Base-by-base conservation (phyloP, 2,797 vertebrate species). In the Bovichtus diacanthus region DNA sequence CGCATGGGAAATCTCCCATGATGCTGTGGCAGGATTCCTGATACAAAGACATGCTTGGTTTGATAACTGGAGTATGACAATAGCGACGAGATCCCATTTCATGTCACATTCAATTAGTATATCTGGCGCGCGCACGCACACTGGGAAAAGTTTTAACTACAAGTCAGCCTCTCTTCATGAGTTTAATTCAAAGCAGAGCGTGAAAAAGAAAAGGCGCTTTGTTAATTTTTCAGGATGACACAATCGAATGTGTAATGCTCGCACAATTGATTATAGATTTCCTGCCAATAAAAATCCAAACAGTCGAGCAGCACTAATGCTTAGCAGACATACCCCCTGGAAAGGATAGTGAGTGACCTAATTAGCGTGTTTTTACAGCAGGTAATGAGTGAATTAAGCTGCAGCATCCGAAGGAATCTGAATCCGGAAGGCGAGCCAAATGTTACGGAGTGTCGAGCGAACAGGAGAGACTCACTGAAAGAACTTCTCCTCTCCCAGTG, bases 1-100 rank as follows among this genome's bases (percentile, higher is more conserved):
- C 0, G 87, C 95, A 0, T 74, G 76, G 0, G 90, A 90, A 83
- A 99, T 97, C 86, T 97, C 94, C 97, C 97, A 99, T 83, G 95
- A 97, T 94, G 96, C 92, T 74, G 92, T 95, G 59, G 93, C 94
- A 3, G 93, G 96, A 27, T 76, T 91, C 90, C 98, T 99, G 70
- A 7, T 19, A 81, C 49, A 91, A 82, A 87, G 66, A 90, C 60
- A 88, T 3, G 6, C 41, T 82, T 73, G 81, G 69, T 81, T 81
- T 1, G 8, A 60, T 68, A 46, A 63, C 61, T 79, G 43, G 44
- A 70, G 61, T 27, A 2, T 47, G 51, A 65, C 63, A 67, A 73
- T 9, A 59, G 61, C 41, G 82, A 76, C 61, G 58, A 27, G 38
- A 69, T 77, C 66, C 51, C 66, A 62, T 78, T 83, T 80, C 47